Evolutionary conservation across 2,113 vertebrate genomes (phyloP).

Genomic region (Cercopithecus mona): DNA sequence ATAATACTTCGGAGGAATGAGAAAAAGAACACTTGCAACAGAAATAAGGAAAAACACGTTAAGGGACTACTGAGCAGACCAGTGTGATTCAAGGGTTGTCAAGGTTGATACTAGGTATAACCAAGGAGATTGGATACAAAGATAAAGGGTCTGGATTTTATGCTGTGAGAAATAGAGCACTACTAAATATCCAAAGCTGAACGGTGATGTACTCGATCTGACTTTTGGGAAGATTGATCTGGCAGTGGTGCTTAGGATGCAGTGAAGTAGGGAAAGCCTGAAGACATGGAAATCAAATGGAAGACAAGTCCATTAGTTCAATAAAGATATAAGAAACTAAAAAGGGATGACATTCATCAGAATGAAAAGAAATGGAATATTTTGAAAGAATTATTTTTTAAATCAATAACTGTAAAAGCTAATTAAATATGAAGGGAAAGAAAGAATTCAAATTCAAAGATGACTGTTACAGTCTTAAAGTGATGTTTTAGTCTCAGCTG

Average conservation of each 20-base stretch:
- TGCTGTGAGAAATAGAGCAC: background rate
- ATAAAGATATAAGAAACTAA: background rate
- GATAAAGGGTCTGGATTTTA: background rate
- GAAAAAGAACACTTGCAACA: background rate
- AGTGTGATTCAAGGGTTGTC: background rate
- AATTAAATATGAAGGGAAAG: background rate
- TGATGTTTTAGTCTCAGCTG: background rate
- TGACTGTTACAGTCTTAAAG: background rate
- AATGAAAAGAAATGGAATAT: constrained; percentile 20
- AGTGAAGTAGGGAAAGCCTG: background rate
- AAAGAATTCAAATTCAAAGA: constrained; percentile 10
- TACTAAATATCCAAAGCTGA: background rate
- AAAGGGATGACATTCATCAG: background rate
- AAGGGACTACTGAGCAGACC: background rate
- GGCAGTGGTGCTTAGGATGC: background rate
- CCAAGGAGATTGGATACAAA: background rate
- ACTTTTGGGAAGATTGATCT: constrained; percentile 51
- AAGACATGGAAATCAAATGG: background rate
- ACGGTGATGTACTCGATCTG: background rate
- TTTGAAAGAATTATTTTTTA: background rate
- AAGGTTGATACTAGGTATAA: background rate
- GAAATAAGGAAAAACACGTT: background rate
- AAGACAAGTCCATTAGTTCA: background rate
- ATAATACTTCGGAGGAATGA: background rate
- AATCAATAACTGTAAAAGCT: background rate